Evolutionary conservation across 1,140 invertebrate genomes (phyloP), one percentile per base, ranked within the genome.

Genomic region (Anastrepha obliqua): DNA sequence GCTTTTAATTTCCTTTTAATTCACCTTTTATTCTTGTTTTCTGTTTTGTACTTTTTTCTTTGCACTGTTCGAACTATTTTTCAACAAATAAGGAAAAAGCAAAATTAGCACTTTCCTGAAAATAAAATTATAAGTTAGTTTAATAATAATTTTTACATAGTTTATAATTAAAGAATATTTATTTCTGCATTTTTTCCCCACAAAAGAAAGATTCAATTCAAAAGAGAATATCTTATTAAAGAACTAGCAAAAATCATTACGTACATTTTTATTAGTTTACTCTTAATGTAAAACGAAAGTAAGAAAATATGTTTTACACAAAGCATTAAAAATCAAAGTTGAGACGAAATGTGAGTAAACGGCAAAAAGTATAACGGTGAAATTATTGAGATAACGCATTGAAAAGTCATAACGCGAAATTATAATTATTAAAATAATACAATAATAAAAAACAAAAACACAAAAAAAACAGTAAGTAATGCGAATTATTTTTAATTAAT

Each of bases 401-500:
- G 67, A 8, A 47, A 47, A 74, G 55, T 29, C 74, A 86, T 86
- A 86, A 86, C n/a, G 59, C 55, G n/a, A 86, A 86, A 62, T 86
- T 86, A 86, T 86, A 86, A 86, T 47, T 15, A 47, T 74, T 47
- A 74, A 74, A 74, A 74, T 47, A 47, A 51, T 74, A 74, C 13
- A 47, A 74, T 29, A 29, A 29, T 29, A 29, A 29, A 29, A 29
- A 29, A 29, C 29, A 29, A 29, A 67, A 67, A 29, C 5, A 81
- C 55, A 55, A 17, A 62, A 62, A 62, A 62, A 13, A 86, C 55
- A 59, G 55, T 87, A 87, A 87, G 60, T 87, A 67, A 62, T 62
- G 42, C 86, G 64, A 87, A 44, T 87, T 87, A 67, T 67, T 87
- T 78, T 44, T 87, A 62, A 74, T 87, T 87, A 87, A 70, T 78